Base-by-base conservation (phyloP, 2,797 vertebrate genomes). In the Sardinella longiceps region DNA sequence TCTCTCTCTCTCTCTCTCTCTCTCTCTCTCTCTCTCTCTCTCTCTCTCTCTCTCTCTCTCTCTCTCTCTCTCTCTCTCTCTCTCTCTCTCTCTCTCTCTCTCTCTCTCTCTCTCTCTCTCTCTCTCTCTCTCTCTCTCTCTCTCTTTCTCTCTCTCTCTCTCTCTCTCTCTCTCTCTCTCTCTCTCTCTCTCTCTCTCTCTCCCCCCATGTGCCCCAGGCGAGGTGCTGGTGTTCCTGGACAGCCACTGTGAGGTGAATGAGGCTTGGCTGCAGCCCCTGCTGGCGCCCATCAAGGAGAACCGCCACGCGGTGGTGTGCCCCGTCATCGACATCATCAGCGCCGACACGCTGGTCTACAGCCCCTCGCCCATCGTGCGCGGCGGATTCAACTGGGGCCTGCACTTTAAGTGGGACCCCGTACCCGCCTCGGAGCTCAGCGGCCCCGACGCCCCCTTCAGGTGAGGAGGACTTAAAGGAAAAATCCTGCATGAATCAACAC, bases 391-490 rank as follows among this genome's bases (percentile, higher is more conserved):
- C 94, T 99, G 98, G 98, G 98, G 98, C 30, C 96, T 99, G 89
- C 98, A 99, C 93, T 99, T 99, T 91, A 99, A 98, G 80, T 99
- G 98, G 98, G 98, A 99, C 88, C 97, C 98, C 0, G 97, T 99
- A 0, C 98, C 98, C 7, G 87, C 95, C 4, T 91, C 96, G 0
- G 97, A 98, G 70, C 93, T 98, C 33, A 95, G 91, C 45, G 96
- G 96, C 25, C 94, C 95, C 18, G 95, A 95, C 0, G 95, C 95
- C 5, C 96, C 97, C 0, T 97, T 98, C 92, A 97, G 94, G 97
- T 77, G 70, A 77, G 28, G 12, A 9, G 33, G 15, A 74, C 1
- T 43, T 43, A 7, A 43, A 43, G 43, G 43, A 43, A 7, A 43
- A 43, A 43, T 43, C 43, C 2, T 4, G 2, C 43, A 3, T 43